Evolutionary conservation across 2,797 vertebrate genomes (phyloP).

Genomic region (Champsocephalus esox): DNA sequence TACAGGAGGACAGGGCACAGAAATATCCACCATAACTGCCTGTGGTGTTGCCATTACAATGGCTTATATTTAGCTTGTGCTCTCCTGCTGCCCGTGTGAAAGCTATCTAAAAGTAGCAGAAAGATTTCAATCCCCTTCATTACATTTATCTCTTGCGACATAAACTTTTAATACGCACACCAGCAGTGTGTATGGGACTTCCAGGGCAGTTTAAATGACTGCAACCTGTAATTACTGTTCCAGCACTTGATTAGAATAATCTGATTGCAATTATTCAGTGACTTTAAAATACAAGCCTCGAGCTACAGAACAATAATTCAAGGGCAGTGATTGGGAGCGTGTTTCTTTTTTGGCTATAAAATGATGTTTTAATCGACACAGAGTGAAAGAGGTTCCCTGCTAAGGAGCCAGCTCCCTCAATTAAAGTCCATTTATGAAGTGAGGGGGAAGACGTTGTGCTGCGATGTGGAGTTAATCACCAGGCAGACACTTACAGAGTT

Average conservation of each 20-base stretch:
- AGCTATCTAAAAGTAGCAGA: slow-evolving; percentile 85
- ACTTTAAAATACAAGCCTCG: slow-evolving; percentile 99
- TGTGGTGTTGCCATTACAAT: slow-evolving; percentile 26
- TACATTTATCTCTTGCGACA: slow-evolving; percentile 97
- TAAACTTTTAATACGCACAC: slow-evolving; percentile 99
- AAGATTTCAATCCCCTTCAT: slow-evolving; percentile 95
- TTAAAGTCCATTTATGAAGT: slow-evolving; percentile 91
- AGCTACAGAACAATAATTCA: slow-evolving; percentile 99
- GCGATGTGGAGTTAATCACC: slow-evolving; percentile 91
- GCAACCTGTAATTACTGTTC: slow-evolving; percentile 99
- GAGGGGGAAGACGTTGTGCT: slow-evolving; percentile 89
- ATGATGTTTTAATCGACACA: slow-evolving; percentile 94
- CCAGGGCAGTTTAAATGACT: slow-evolving; percentile 96
- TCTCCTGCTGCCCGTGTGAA: slow-evolving; percentile 61
- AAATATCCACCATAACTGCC: slow-evolving; percentile 50
- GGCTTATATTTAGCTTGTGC: slow-evolving; percentile 39
- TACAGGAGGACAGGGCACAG: slow-evolving; percentile 42
- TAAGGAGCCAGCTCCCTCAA: slow-evolving; percentile 88
- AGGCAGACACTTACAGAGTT: slow-evolving; percentile 84
- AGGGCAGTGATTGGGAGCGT: slow-evolving; percentile 96
- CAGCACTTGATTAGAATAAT: slow-evolving; percentile 99
- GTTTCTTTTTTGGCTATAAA: slow-evolving; percentile 97
- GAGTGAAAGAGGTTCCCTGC: slow-evolving; percentile 87
- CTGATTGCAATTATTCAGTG: slow-evolving; percentile 99
- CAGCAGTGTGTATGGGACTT: slow-evolving; percentile 92